phyloP scores from a whole-genome alignment of 2,797 vertebrate genomes.

The Chlorospingus flavigularis region DNA sequence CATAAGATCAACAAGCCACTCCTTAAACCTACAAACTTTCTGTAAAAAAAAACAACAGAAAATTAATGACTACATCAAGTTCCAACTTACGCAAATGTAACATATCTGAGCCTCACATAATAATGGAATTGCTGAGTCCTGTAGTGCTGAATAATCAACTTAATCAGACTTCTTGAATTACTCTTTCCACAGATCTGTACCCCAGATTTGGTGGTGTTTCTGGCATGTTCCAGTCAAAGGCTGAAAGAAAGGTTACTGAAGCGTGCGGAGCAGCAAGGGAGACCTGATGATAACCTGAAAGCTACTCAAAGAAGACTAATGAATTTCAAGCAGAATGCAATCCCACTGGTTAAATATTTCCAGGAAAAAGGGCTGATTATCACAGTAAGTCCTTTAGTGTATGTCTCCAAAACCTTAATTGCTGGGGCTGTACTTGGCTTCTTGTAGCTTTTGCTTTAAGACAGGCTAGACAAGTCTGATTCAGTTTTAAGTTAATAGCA shows the following conservation, averaged over 20 bases:
- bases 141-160: neutral
- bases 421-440: neutral
- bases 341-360: slow-evolving; percentile 95
- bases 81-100: neutral
- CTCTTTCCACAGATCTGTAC: slow-evolving; percentile 86
- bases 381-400: slow-evolving; percentile 80
- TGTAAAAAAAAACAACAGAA: neutral
- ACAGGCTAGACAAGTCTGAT: neutral
- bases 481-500: neutral
- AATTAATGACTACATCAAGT: neutral
- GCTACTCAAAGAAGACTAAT: slow-evolving; percentile 92
- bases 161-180: neutral
- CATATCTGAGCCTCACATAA: neutral
- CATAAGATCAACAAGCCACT: neutral
- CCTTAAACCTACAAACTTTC: neutral
- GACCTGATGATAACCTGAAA: slow-evolving; percentile 97
- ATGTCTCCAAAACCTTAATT: neutral
- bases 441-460: neutral
- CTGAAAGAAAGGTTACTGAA: slow-evolving; percentile 93
- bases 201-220: slow-evolving; percentile 95
- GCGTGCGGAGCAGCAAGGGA: slow-evolving; percentile 91
- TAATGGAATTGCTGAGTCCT: neutral
- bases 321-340: slow-evolving; percentile 96
- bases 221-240: slow-evolving; percentile 91
- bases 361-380: slow-evolving; percentile 94